phyloP scores from a whole-genome alignment of 2,888 invertebrate genomes.

The Pemphredon lugubris region DNA sequence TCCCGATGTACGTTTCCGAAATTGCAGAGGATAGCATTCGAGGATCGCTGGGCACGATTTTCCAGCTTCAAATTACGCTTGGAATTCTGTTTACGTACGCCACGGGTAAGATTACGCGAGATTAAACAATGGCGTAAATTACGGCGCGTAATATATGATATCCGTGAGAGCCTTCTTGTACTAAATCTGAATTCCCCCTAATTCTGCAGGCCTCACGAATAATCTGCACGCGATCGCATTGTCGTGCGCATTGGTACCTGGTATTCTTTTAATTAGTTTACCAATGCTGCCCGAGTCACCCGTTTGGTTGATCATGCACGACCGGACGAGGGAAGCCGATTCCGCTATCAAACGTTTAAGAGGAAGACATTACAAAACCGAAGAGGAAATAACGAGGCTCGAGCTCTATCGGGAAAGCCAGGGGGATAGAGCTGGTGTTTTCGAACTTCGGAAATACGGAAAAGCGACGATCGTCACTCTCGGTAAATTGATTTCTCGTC shows the following conservation, averaged over 20 bases:
- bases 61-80: slow-evolving; percentile 86
- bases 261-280: slow-evolving; percentile 81
- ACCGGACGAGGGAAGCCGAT: slow-evolving; percentile 83
- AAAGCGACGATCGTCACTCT: slow-evolving; percentile 55
- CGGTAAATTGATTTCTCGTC: slow-evolving; percentile 34
- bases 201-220: slow-evolving; percentile 79
- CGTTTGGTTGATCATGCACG: slow-evolving; percentile 83
- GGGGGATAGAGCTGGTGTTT: slow-evolving; percentile 52
- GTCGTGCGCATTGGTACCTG: slow-evolving; percentile 79
- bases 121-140: slow-evolving; percentile 4
- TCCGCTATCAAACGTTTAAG: slow-evolving; percentile 85
- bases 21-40: slow-evolving; percentile 87
- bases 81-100: slow-evolving; percentile 87
- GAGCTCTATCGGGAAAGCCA: slow-evolving; percentile 67
- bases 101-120: slow-evolving; percentile 82
- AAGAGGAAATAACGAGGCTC: slow-evolving; percentile 83
- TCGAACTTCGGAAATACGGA: slow-evolving; percentile 48
- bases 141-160: too few species aligned
- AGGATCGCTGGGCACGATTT: slow-evolving; percentile 89
- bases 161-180: too few species aligned
- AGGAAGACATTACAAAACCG: slow-evolving; percentile 84
- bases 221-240: slow-evolving; percentile 81
- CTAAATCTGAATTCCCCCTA: too few species aligned
- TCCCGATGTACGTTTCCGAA: slow-evolving; percentile 93
- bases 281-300: slow-evolving; percentile 89